phyloP scores from a whole-genome alignment of 2,797 vertebrate species.

The Cottoperca gobio region DNA sequence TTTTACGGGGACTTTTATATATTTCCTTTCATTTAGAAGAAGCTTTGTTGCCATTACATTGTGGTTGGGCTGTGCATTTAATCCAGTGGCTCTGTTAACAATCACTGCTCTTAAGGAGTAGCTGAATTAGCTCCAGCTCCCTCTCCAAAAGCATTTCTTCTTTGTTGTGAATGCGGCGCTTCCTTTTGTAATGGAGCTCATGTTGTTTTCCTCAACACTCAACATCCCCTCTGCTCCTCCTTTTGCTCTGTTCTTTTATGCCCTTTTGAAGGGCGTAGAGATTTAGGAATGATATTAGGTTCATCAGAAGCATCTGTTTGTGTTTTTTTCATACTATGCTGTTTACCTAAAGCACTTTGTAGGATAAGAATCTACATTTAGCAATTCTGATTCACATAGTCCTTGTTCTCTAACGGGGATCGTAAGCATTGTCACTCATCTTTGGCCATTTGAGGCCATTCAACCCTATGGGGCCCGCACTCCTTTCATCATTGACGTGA shows the following conservation, averaged over 20 bases:
- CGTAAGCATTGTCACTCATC: not conserved
- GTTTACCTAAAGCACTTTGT: conserved; percentile 12
- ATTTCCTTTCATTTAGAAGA: conserved; percentile 75
- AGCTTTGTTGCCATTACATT: conserved; percentile 75
- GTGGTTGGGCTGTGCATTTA: conserved; percentile 72
- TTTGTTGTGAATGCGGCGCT: conserved; percentile 74
- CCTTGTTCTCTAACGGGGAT: not conserved
- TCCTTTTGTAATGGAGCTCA: conserved; percentile 72
- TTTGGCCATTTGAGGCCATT: conserved; percentile 11
- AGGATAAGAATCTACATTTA: conserved; percentile 10
- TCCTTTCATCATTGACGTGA: not conserved
- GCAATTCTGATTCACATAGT: not conserved
- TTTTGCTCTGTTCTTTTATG: conserved; percentile 26
- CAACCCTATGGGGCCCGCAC: not conserved
- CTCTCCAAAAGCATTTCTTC: conserved; percentile 59
- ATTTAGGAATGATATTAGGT: conserved; percentile 29
- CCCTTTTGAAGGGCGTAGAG: conserved; percentile 18
- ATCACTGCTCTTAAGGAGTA: conserved; percentile 71
- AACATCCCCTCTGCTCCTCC: conserved; percentile 18
- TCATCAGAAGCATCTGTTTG: conserved; percentile 33
- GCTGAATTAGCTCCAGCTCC: conserved; percentile 66
- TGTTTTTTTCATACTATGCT: conserved; percentile 17
- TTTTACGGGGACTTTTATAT: conserved; percentile 73
- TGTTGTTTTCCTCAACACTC: conserved; percentile 69
- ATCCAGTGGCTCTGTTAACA: conserved; percentile 78